Base-by-base conservation (phyloP, 2,113 vertebrate species). In the Tilapia sparmanii region DNA sequence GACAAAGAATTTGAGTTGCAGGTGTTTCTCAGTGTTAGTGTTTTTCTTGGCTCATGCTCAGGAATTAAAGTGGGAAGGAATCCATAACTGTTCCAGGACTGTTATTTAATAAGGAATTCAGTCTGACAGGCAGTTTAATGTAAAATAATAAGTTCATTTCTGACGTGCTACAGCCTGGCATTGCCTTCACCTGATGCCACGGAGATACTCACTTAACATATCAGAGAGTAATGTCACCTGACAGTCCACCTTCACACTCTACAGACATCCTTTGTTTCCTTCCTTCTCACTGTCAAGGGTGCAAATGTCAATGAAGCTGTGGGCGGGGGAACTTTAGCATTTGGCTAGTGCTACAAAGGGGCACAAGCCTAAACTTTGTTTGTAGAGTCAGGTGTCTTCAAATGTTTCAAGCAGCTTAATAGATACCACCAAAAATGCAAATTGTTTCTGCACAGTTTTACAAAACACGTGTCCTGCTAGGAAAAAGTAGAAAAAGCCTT, bases 1-100 rank as follows among this genome's bases (percentile, higher is more conserved):
- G 24, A 68, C 52, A 15, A 68, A 35, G 35, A 42, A 40, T 1
- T 85, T 82, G 55, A 80, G 88, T 87, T 81, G 55, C 59, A 55
- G 38, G 26, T 55, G 85, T 82, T 80, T 80, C 31, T 84, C 31
- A 1, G 35, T 80, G 31, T 80, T 52, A 24, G 3, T 55, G 40
- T 6, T 76, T 66, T 10, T 12, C 81, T 82, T 11, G 13, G 2
- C 26, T 12, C 22, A 0, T 76, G 24, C 71, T 76, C 42, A 31
- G 68, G 68, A 26, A 0, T 76, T 76, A 76, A 76, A 47, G 26
- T 47, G n/a, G 40, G 68, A 47, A 47, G 40, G 22, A 47, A 19
- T 47, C 68, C n/a, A 0, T 11, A 76, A 76, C 40, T 73, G 40
- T 45, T 76, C 15, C 31, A 66, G 31, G 61, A 4, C 2, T 47